Conservation (phyloP, 1,140 invertebrate species). For the Aphaenogaster rudis region DNA sequence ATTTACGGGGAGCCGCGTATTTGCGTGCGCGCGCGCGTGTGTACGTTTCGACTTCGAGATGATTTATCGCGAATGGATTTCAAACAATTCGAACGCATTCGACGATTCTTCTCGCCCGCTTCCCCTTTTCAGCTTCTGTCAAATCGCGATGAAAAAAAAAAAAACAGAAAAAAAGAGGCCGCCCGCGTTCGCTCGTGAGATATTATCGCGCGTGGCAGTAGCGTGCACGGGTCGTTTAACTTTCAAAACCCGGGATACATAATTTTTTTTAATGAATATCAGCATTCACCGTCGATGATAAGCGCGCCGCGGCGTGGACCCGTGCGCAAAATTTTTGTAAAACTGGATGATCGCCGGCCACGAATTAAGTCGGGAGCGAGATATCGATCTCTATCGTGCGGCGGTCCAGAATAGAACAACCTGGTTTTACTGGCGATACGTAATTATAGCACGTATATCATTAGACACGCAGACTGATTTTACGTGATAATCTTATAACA, state of each 20-base stretch:
- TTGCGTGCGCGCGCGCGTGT: not conserved
- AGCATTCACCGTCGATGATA: not conserved
- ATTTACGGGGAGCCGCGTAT: not conserved
- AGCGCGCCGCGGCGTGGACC: not conserved
- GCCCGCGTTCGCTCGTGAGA: conserved; percentile 14
- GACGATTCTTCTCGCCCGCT: conserved; percentile 6
- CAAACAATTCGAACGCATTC: conserved; percentile 23
- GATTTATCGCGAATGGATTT: conserved; percentile 40
- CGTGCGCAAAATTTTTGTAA: conserved; percentile 13
- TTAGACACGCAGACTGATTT: conserved; percentile 8
- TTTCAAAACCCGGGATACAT: conserved; percentile 1
- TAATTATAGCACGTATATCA: conserved; percentile 18
- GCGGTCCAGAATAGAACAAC: conserved; percentile 16
- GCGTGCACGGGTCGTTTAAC: conserved; percentile 17
- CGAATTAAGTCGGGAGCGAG: not conserved
- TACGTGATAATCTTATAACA: conserved; percentile 18
- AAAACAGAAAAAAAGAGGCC: not conserved
- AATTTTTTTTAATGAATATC: conserved; percentile 29
- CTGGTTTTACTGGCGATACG: conserved; percentile 4
- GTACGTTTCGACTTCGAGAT: conserved; percentile 8
- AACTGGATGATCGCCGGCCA: not conserved
- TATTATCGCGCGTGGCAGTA: conserved; percentile 25
- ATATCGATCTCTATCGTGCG: conserved; percentile 17
- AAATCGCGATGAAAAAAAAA: conserved; percentile 16
- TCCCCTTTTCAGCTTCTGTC: conserved; percentile 28